Conservation (phyloP, 2,888 invertebrate species). For the Scaptomyza parva region DNA sequence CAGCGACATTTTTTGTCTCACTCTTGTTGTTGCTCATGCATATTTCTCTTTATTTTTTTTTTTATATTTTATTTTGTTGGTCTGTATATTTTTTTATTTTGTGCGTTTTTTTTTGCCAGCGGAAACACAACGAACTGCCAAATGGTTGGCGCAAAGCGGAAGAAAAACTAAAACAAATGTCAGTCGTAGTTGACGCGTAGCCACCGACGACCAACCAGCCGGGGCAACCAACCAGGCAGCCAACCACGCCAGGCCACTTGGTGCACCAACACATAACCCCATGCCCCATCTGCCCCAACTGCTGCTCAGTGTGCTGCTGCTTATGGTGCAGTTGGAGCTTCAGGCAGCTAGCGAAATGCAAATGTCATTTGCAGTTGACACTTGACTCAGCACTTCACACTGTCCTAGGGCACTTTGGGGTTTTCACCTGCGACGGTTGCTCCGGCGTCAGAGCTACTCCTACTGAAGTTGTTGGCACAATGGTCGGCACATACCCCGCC, state of each 20-base stretch:
- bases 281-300: neutral
- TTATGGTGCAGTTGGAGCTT: constrained; percentile 17
- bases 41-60: constrained; percentile 50
- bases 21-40: constrained; percentile 48
- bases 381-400: constrained; percentile 80
- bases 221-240: constrained; percentile 26
- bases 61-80: constrained; percentile 21
- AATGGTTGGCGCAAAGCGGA: constrained; percentile 79
- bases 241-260: constrained; percentile 1
- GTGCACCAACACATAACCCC: neutral
- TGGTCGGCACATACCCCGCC: constrained; percentile 40
- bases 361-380: constrained; percentile 80
- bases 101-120: constrained; percentile 33
- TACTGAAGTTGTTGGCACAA: constrained; percentile 62
- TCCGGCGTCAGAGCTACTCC: constrained; percentile 25
- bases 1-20: constrained; percentile 37
- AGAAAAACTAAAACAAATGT: constrained; percentile 81
- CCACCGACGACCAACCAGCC: constrained; percentile 51
- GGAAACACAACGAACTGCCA: constrained; percentile 76
- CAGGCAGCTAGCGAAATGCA: constrained; percentile 74
- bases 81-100: constrained; percentile 16
- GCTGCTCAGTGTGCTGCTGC: neutral
- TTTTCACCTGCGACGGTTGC: constrained; percentile 71
- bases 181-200: constrained; percentile 79
- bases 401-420: constrained; percentile 80